Evolutionary conservation across 2,888 invertebrate genomes (phyloP).

Genomic region (Drosophila quinaria): DNA sequence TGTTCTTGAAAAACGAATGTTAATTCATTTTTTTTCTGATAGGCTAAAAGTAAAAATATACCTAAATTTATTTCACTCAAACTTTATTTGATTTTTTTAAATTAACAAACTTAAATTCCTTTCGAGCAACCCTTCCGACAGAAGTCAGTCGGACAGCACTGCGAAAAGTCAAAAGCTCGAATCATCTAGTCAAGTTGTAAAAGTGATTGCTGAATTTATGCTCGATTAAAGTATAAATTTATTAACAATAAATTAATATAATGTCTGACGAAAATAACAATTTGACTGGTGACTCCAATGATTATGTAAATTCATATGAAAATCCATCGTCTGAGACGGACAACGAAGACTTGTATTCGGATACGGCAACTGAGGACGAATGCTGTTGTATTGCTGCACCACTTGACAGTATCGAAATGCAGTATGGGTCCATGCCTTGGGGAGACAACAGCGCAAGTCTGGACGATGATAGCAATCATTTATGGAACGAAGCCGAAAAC

Average conservation of each 20-base stretch:
- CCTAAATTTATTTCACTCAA: neutral
- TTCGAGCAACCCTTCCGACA: neutral
- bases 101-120: neutral
- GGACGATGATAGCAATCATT: neutral
- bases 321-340: neutral
- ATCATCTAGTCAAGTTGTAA: conserved; percentile 2
- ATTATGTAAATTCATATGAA: neutral
- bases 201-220: neutral
- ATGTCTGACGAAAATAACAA: conserved; percentile 25
- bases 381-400: neutral
- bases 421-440: neutral
- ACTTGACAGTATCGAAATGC: neutral
- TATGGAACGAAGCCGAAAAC: neutral
- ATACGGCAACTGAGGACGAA: neutral
- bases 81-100: neutral
- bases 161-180: neutral
- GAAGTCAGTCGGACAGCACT: neutral
- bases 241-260: neutral
- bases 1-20: neutral
- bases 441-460: neutral
- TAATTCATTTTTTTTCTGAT: neutral
- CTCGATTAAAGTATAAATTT: neutral
- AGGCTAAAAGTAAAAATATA: neutral
- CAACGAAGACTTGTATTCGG: neutral
- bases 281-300: neutral